Evolutionary conservation across 2,888 invertebrate species (phyloP).

Genomic region (Eupithecia abbreviata): DNA sequence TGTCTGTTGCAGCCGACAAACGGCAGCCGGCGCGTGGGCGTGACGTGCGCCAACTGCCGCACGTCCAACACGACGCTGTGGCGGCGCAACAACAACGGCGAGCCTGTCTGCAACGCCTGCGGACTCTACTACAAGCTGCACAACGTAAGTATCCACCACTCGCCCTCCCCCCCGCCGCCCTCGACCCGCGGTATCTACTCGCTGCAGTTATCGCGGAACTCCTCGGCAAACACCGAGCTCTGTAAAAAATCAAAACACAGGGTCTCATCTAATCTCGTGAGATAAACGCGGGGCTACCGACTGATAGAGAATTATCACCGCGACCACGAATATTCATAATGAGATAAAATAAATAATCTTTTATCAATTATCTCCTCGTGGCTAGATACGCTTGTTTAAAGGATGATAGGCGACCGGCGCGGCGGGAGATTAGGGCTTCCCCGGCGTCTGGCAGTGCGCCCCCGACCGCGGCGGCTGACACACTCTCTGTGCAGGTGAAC

Average conservation of each 20-base stretch:
- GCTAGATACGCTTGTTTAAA: slow-evolving; percentile 81
- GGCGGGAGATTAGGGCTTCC: slow-evolving; percentile 76
- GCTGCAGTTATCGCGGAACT: slow-evolving; percentile 81
- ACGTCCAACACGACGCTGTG: slow-evolving; percentile 97
- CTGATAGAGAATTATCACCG: slow-evolving; percentile 82
- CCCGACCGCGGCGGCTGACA: slow-evolving; percentile 13
- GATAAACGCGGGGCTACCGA: slow-evolving; percentile 83
- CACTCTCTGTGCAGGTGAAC: slow-evolving; percentile 87
- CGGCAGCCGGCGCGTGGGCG: slow-evolving; percentile 87
- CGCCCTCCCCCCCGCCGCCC: slow-evolving; percentile 11
- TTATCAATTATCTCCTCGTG: slow-evolving; percentile 82
- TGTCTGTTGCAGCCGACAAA: slow-evolving; percentile 73
- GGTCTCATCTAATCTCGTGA: slow-evolving; percentile 83
- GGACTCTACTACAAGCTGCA: slow-evolving; percentile 97
- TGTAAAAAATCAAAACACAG: slow-evolving; percentile 82
- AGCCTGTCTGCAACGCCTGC: slow-evolving; percentile 99
- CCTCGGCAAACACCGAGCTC: slow-evolving; percentile 82
- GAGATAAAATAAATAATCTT: slow-evolving; percentile 84
- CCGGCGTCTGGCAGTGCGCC: slow-evolving; percentile 47
- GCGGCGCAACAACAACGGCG: slow-evolving; percentile 96
- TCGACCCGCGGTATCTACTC: slow-evolving; percentile 69
- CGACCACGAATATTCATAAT: slow-evolving; percentile 82
- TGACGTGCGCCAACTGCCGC: slow-evolving; percentile 97
- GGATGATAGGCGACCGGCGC: slow-evolving; percentile 77
- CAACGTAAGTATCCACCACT: slow-evolving; percentile 76